A percentile compares a stretch with the other conserved stretches of the same genome.
Conservation (phyloP, 2,113 vertebrate species). For the Azemiops feae region DNA sequence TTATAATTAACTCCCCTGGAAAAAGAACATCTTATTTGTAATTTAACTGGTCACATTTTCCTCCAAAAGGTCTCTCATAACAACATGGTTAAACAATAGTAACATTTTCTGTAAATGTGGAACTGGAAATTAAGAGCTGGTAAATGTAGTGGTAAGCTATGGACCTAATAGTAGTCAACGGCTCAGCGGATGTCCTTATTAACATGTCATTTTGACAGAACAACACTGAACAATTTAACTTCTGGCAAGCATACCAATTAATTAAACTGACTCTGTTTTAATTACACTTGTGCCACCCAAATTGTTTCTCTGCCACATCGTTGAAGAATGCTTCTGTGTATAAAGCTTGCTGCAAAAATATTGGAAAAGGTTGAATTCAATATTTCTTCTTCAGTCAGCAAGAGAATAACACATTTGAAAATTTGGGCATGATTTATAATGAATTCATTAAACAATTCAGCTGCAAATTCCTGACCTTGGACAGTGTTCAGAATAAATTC, state of each 20-base stretch:
- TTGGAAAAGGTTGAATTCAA: constrained; percentile 12
- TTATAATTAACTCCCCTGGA: constrained; percentile 38
- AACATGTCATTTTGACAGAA: constrained; percentile 27
- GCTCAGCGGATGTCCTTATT: constrained; percentile 51
- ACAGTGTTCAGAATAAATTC: background rate
- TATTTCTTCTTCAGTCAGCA: constrained; percentile 7
- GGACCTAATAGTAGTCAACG: constrained; percentile 41
- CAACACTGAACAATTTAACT: constrained; percentile 29
- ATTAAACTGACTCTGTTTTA: constrained; percentile 34
- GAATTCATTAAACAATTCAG: background rate
- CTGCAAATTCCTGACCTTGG: background rate
- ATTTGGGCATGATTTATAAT: background rate
- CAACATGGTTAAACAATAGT: constrained; percentile 57
- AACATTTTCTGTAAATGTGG: constrained; percentile 44
- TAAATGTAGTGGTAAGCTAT: constrained; percentile 36
- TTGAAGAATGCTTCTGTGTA: background rate
- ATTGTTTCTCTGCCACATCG: background rate
- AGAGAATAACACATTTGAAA: background rate
- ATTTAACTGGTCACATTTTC: constrained; percentile 52
- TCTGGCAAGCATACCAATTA: constrained; percentile 36
- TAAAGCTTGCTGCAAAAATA: constrained; percentile 5
- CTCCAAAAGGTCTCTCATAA: constrained; percentile 47
- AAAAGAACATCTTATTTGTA: constrained; percentile 50
- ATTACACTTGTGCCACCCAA: constrained; percentile 31
- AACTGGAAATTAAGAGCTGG: constrained; percentile 61